A percentile compares a stretch with the other conserved stretches of the same genome.
phyloP scores from a whole-genome alignment of 2,113 vertebrate genomes.

The Galeopterus variegatus region DNA sequence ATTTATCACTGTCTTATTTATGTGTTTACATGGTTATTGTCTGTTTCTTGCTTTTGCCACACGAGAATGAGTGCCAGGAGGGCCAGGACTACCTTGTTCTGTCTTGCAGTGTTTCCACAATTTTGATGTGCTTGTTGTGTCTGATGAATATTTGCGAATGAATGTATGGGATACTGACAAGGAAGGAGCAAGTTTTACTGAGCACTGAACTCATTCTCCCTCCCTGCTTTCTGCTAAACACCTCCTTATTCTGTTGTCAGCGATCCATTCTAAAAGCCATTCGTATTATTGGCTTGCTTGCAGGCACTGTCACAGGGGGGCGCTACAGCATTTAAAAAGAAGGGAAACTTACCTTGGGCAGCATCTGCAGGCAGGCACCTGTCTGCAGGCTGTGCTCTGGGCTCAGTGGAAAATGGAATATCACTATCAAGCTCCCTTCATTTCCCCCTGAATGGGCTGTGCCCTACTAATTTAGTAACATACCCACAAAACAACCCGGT shows the following conservation, averaged over 20 bases:
- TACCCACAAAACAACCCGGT: neutral
- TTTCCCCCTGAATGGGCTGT: neutral
- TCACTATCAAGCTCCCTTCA: accelerated
- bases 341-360: neutral
- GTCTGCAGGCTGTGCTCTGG: neutral
- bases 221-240: neutral
- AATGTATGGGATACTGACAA: neutral
- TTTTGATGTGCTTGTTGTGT: neutral
- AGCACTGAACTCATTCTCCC: neutral
- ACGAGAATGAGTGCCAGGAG: neutral
- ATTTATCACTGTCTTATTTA: neutral
- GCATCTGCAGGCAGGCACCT: neutral
- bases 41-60: neutral
- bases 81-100: neutral
- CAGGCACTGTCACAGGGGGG: slow-evolving; percentile 31
- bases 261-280: neutral
- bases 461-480: neutral
- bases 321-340: neutral
- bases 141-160: neutral
- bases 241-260: neutral
- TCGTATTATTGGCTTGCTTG: neutral
- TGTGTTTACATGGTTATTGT: neutral
- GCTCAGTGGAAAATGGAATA: accelerated
- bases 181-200: neutral
- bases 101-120: neutral